Base-by-base conservation (phyloP, 2,113 vertebrate species). In the Heteronetta atricapilla region DNA sequence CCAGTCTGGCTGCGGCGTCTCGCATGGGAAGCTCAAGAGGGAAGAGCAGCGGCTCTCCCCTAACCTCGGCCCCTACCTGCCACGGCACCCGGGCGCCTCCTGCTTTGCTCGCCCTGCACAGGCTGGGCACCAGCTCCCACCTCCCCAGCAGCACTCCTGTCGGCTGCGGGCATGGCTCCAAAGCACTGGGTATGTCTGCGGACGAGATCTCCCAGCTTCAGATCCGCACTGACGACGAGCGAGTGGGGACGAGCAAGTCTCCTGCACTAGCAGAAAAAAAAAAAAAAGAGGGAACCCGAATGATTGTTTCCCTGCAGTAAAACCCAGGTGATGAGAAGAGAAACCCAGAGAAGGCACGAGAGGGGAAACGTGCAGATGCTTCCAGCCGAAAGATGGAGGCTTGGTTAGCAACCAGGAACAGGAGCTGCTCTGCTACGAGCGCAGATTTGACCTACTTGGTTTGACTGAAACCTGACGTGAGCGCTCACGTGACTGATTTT, bases 361-460 rank as follows among this genome's bases (percentile, higher is more conserved):
- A 50, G 75, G 33, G 55, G 40, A 34, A 31, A 60, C 4, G 33
- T 31, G 81, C 22, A 77, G 77, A 82, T 4, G 3, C 14, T 80
- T 60, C 64, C 19, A 79, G 53, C 55, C 69, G 40, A 50, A 83
- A 92, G 64, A 86, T 42, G 34, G 81, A 94, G 69, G 69, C 66
- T 86, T 74, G 38, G 58, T 67, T 78, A 82, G 76, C 4, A 16
- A 92, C 48, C 15, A 86, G 46, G 64, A 88, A 92, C 70, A 60
- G 67, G 69, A 90, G 77, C 78, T 88, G 62, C 75, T 95, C 78
- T 58, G 75, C 86, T 84, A 68, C 0, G 84, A 95, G 89, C 69
- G 84, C 69, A 78, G 86, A 82, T 92, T 53, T 93, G 95, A 95
- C 95, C 93, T 90, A 93, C 34, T 92, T 95, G 95, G 93, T 96